Evolutionary conservation across 2,113 vertebrate species (phyloP).

Genomic region (Tetraodon nigroviridis): DNA sequence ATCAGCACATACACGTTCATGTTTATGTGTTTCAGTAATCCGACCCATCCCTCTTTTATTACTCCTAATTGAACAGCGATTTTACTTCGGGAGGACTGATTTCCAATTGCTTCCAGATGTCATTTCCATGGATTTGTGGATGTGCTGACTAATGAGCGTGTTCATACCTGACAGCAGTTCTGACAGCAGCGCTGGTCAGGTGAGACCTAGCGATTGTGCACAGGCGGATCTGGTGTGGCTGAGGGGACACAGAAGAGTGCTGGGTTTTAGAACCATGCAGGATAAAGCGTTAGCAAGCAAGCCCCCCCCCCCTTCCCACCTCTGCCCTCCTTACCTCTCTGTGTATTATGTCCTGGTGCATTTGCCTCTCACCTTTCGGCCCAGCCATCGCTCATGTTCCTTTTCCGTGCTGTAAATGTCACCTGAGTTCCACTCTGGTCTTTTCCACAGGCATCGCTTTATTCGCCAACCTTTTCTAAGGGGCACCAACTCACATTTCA

Average conservation of each 20-base stretch:
- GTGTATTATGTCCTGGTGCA: conserved; percentile 40
- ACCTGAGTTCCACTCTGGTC: conserved; percentile 55
- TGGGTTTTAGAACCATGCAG: conserved; percentile 65
- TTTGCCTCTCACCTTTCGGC: conserved; percentile 19
- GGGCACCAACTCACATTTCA: conserved; percentile 56
- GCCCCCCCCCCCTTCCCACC: conserved; percentile 34
- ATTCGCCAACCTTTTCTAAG: conserved; percentile 51
- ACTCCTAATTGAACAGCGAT: conserved; percentile 36
- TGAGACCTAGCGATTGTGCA: conserved; percentile 27
- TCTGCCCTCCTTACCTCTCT: conserved; percentile 28
- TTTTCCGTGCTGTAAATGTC: conserved; percentile 72
- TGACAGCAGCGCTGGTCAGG: conserved; percentile 54
- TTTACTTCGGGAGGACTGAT: conserved; percentile 35
- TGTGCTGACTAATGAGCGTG: conserved; percentile 42
- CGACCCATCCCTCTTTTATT: conserved; percentile 31
- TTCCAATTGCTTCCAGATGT: conserved; percentile 24
- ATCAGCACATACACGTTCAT: conserved; percentile 9
- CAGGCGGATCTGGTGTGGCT: conserved; percentile 50
- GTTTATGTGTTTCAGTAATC: conserved; percentile 27
- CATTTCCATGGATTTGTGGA: conserved; percentile 20
- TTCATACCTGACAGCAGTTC: conserved; percentile 23
- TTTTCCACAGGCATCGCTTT: conserved; percentile 50
- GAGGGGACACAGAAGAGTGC: conserved; percentile 54
- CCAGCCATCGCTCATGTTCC: conserved; percentile 39
- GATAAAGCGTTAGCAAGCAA: conserved; percentile 46